A percentile compares a stretch with the other conserved stretches of the same genome.
Evolutionary conservation across 2,888 invertebrate species (phyloP).

Genomic region (Polia nebulosa): DNA sequence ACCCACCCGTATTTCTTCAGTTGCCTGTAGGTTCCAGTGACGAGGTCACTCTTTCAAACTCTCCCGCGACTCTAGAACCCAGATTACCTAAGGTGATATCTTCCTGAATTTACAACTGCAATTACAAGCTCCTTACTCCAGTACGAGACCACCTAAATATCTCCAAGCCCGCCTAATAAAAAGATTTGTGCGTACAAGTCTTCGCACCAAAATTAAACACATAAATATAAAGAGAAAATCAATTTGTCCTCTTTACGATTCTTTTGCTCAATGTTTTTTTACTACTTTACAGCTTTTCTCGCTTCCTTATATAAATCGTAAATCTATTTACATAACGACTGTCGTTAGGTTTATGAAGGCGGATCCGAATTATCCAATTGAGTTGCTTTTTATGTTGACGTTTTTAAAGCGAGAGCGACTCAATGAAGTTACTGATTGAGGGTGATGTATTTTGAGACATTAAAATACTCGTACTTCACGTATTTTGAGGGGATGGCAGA

Average conservation of each 20-base stretch:
- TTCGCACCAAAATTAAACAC: slow-evolving; percentile 58
- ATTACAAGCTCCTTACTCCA: slow-evolving; percentile 8
- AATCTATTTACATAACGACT: slow-evolving; percentile 65
- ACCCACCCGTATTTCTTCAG: no score
- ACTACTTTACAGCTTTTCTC: slow-evolving; percentile 61
- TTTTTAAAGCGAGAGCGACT: slow-evolving; percentile 31
- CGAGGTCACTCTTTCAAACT: no score
- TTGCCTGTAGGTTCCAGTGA: no score
- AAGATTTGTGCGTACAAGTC: slow-evolving; percentile 39
- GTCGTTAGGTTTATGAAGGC: slow-evolving; percentile 61
- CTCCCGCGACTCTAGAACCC: no score
- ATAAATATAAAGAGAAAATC: slow-evolving; percentile 61
- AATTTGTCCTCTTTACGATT: slow-evolving; percentile 64
- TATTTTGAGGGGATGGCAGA: neutral
- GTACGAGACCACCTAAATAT: slow-evolving; percentile 19
- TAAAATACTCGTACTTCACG: no score
- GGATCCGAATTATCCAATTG: slow-evolving; percentile 59
- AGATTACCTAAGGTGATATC: neutral
- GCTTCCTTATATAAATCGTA: slow-evolving; percentile 60
- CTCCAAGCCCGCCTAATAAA: slow-evolving; percentile 22
- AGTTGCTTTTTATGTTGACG: slow-evolving; percentile 51
- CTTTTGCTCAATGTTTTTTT: slow-evolving; percentile 62
- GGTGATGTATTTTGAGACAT: neutral
- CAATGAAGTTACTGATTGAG: slow-evolving; percentile 27
- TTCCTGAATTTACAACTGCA: slow-evolving; percentile 33